Base-by-base conservation (phyloP, 2,797 vertebrate species). In the Bovichtus variegatus region DNA sequence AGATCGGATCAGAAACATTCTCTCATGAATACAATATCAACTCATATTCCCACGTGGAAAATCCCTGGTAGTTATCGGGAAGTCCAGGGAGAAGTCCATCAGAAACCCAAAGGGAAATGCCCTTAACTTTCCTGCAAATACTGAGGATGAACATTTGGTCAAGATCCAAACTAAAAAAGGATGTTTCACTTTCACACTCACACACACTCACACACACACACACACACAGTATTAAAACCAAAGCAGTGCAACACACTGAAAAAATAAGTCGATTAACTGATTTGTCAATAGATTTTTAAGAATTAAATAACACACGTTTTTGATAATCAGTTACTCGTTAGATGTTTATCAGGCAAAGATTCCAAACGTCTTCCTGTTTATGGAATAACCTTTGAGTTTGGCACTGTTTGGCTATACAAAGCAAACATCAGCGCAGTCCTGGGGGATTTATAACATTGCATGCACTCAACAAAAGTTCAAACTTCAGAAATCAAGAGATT, bases 1-100 rank as follows among this genome's bases (percentile, higher is more conserved):
- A 10, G 2, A 23, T 21, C 34, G 65, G 10, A 25, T 36, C 57
- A 7, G 44, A 5, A 49, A 31, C 31, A 27, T 34, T 10, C 49
- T 66, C 43, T 51, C 57, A 67, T 25, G 41, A 13, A 18, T 6
- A 11, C 36, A 34, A 59, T 49, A 51, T 27, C 55, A 59, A 61
- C 49, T 3, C 23, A 69, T 36, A 18, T 21, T 64, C 4, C 34
- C 21, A 2, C n/a, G 10, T 23, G 60, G 58, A 68, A 86, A 58
- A n/a, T 66, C 65, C 54, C 29, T 1, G 3, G 3, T 23, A 59
- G 2, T 21, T 54, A 51, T 63, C 3, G 61, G 31, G 50, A 61
- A 40, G 11, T 51, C 9, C 11, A 3, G 7, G 19, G 43, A n/a
- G n/a, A n/a, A n/a, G n/a, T n/a, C n/a, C n/a, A n/a, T n/a, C n/a